Evolutionary conservation across 2,113 vertebrate species (phyloP), one percentile per base, ranked within the genome.

Genomic region (Balaeniceps rex): DNA sequence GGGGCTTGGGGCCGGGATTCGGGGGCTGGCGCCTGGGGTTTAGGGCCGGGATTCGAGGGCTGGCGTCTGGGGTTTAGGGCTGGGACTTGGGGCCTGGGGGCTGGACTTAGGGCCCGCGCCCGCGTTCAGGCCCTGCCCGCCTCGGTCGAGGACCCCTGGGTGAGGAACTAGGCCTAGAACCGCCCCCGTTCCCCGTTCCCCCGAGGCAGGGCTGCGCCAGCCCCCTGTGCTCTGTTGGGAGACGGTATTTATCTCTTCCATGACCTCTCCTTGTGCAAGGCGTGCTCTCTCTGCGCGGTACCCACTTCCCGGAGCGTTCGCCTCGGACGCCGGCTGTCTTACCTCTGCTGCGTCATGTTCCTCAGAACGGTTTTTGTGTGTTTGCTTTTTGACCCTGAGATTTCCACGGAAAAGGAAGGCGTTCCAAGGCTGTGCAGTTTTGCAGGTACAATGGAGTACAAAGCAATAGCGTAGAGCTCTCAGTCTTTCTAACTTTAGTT

Each of bases 401-500:
- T 17, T 66, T 52, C 83, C 38, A 17, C 2, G 19, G 88, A 57
- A 57, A 74, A 93, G 18, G 16, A 14, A 34, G 28, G 74, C 1
- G 0, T 23, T 52, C 23, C 24, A 4, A 18, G 31, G 74, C 38
- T 2, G 16, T 1, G 0, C 5, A 0, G 31, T 5, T 57, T 18
- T 15, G 42, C 72, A 26, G 77, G 31, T 5, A 15, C 60, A 34
- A 28, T 2, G 5, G 49, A 54, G 7, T 5, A 11, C 12, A 40
- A 76, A 79, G 80, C 23, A 22, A 11, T 1, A 18, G 28, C 0
- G 0, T 8, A 11, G 61, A 64, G 34, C 10, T 70, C 54, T 83
- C 5, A 0, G 7, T 42, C 40, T 26, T 68, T 44, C 42, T 24
- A 5, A 4, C 6, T 44, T 66, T 2, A 21, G 29, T 42, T 11